Evolutionary conservation across 2,797 vertebrate genomes (phyloP).

Genomic region (Brachyrhaphis roseni): DNA sequence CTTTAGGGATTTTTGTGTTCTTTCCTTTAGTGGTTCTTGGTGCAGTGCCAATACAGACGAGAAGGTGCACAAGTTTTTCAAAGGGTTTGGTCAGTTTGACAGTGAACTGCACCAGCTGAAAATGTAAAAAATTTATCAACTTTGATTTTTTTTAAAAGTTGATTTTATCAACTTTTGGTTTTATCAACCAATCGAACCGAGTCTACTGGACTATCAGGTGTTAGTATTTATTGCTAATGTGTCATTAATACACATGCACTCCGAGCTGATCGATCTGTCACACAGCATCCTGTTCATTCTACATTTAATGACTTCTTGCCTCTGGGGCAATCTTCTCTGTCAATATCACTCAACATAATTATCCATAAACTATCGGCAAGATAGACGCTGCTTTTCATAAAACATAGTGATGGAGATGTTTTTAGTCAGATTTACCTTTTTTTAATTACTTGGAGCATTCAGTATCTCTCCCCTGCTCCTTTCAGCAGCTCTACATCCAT

Average conservation of each 20-base stretch:
- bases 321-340: neutral
- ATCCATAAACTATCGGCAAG: neutral
- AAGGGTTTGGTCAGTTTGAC: too few relatives aligned
- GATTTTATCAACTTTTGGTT: too few relatives aligned
- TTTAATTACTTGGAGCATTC: neutral
- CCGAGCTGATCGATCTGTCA: neutral
- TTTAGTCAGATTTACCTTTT: neutral
- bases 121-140: too few relatives aligned
- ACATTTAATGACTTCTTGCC: slow-evolving; percentile 5
- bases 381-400: neutral
- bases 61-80: too few relatives aligned
- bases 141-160: too few relatives aligned
- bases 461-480: neutral
- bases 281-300: neutral
- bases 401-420: slow-evolving; percentile 2
- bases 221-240: neutral
- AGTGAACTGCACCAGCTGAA: too few relatives aligned
- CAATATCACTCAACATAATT: slow-evolving; percentile 4
- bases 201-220: neutral
- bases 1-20: too few relatives aligned
- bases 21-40: too few relatives aligned
- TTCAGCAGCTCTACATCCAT: slow-evolving; percentile 24
- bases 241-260: neutral
- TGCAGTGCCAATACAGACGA: too few relatives aligned
- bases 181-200: too few relatives aligned